Base-by-base conservation (phyloP, 2,888 invertebrate species). In the Chromoteleia sp. region DNA sequence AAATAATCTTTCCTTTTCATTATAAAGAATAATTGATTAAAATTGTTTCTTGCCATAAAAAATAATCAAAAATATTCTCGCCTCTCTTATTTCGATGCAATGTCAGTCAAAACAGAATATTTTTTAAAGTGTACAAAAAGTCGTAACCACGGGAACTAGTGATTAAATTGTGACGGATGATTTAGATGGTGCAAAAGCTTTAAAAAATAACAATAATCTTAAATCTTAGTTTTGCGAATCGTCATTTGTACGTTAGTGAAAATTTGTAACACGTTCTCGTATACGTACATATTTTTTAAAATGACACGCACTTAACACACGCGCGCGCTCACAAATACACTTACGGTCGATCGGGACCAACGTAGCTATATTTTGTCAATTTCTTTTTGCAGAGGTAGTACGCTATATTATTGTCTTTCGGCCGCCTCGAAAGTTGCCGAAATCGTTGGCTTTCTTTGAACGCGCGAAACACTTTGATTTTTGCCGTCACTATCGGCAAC, bases 321-420 rank as follows among this genome's bases (percentile, higher is more conserved):
- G 82, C 82, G 82, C 79, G 82, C 82, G 79, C 82, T 82, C 82
- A 82, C 82, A 82, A 50, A 2, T 21, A 82, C 82, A 82, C 78
- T 45, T 48, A 56, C 61, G 70, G 45, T 78, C 74, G 48, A 39
- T 61, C 68, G 78, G 52, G 70, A 70, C 78, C 75, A 30, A 70
- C 36, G 67, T 70, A 75, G 79, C 73, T 30, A 68, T 71, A 68
- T 76, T 76, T 76, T 75, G 45, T 82, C 54, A 76, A 10, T 82
- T 80, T 81, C 61, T 77, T 80, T 80, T 74, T 52, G 83, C 83
- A 83, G 80, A 80, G 80, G 79, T 82, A 79, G 82, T 74, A 77
- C 77, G 83, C 80, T 83, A 43, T 63, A 77, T 80, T 68, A 63
- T 74, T 80, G 63, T 71, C 41, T 77, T 77, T 74, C 71, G 79